Percentiles rank a stretch among this genome's conserved stretches.
These are phyloP conservation scores for Gymnodraco acuticeps DNA, from an alignment of 2,797 vertebrate genomes.

Conservation along the genomic window DNA sequence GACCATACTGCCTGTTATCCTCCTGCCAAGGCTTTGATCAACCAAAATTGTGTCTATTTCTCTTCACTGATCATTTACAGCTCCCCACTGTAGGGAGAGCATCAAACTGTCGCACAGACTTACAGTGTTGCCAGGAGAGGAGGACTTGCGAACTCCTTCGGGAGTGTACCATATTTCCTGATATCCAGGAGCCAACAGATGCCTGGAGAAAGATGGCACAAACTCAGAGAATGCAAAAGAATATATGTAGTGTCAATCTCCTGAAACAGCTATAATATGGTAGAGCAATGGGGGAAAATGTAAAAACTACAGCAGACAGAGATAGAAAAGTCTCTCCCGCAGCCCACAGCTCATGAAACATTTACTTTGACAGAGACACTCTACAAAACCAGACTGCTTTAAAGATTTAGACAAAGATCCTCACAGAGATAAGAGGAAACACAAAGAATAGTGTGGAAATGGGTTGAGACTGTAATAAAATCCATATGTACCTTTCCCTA, in stretches of 20 bases:
- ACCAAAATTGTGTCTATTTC: not conserved
- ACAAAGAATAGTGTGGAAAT: conserved; percentile 28
- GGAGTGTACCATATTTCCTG: conserved; percentile 91
- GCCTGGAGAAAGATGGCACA: conserved; percentile 75
- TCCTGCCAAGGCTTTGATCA: not conserved
- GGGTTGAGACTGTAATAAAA: conserved; percentile 25
- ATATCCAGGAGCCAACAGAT: conserved; percentile 92
- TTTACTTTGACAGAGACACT: conserved; percentile 54
- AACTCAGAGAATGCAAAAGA: conserved; percentile 22
- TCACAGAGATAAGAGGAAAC: conserved; percentile 28
- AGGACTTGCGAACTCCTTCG: conserved; percentile 83
- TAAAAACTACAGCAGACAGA: conserved; percentile 36
- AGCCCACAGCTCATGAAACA: conserved; percentile 71
- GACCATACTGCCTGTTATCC: not conserved
- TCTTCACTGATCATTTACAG: conserved; percentile 16
- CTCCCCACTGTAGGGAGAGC: conserved; percentile 9
- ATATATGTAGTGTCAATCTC: conserved; percentile 13
- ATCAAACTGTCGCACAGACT: conserved; percentile 69
- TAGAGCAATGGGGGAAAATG: conserved; percentile 16
- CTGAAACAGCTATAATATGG: conserved; percentile 20
- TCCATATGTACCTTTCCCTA: conserved; percentile 29
- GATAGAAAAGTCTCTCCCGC: conserved; percentile 31
- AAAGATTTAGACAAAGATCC: conserved; percentile 58
- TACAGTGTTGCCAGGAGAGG: conserved; percentile 84
- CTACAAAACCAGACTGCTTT: conserved; percentile 52